phyloP scores from a whole-genome alignment of 2,113 vertebrate genomes.

The Ceratotherium simum region DNA sequence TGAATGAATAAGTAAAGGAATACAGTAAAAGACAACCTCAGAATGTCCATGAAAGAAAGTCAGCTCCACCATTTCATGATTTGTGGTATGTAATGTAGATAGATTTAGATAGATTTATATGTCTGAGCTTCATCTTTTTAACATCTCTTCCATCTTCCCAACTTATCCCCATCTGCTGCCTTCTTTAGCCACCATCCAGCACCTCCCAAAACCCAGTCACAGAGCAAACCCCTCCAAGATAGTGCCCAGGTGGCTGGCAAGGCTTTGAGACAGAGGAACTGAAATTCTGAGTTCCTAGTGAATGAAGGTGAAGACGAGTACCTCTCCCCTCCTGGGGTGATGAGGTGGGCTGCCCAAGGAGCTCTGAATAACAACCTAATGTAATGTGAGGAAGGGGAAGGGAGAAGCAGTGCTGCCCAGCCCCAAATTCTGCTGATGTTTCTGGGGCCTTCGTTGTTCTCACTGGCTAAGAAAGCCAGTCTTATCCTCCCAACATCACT shows the following conservation, averaged over 20 bases:
- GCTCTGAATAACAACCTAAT: not conserved
- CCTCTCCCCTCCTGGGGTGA: not conserved
- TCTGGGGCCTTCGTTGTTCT: not conserved
- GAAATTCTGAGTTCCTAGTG: not conserved
- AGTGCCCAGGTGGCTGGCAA: not conserved
- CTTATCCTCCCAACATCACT: not conserved
- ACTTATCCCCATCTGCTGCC: not conserved
- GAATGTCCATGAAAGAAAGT: not conserved
- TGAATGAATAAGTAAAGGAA: conserved; percentile 2
- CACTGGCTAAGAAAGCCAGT: not conserved
- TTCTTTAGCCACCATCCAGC: not conserved
- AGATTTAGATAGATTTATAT: not conserved
- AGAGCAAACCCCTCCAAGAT: not conserved
- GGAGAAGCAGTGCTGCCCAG: not conserved
- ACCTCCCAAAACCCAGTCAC: not conserved
- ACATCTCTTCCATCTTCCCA: not conserved
- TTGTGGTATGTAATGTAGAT: not conserved
- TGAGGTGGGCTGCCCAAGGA: not conserved
- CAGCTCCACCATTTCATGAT: not conserved
- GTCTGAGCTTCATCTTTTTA: not conserved
- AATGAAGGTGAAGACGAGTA: not conserved
- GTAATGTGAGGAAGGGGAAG: not conserved
- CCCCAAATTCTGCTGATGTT: not conserved
- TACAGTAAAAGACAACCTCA: not conserved
- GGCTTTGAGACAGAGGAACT: not conserved